These are phyloP conservation scores for Melolontha melolontha DNA, from an alignment of 2,888 invertebrate species.

Conservation along the genomic window DNA sequence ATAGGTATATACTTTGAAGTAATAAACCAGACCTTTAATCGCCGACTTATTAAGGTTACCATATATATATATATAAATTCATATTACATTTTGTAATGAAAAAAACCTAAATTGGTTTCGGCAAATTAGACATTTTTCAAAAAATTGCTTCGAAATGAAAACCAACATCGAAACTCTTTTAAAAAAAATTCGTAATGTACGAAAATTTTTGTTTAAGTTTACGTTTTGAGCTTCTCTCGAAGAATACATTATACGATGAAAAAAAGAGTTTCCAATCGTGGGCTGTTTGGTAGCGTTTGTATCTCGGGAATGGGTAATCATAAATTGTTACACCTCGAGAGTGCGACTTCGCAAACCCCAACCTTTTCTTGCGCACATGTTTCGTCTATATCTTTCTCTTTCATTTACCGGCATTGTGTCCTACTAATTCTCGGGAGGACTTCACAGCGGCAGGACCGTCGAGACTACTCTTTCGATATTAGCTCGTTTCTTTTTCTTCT, in stretches of 20 bases:
- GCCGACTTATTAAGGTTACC: too few relatives aligned
- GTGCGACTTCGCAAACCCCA: slow-evolving; percentile 2
- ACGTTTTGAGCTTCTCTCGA: too few relatives aligned
- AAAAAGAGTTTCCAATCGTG: slow-evolving; percentile 28
- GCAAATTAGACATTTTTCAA: too few relatives aligned
- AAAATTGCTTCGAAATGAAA: too few relatives aligned
- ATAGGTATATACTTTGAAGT: too few relatives aligned
- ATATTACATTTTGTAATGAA: too few relatives aligned
- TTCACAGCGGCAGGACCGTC: slow-evolving; percentile 2
- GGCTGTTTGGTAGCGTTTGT: slow-evolving; percentile 9
- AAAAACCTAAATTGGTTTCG: too few relatives aligned
- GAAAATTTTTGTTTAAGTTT: too few relatives aligned
- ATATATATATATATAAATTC: too few relatives aligned
- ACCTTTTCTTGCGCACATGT: not conserved
- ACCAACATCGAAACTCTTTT: too few relatives aligned
- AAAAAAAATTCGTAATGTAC: too few relatives aligned
- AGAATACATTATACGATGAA: not conserved
- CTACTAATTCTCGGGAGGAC: slow-evolving; percentile 27
- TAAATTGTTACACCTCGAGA: slow-evolving; percentile 29
- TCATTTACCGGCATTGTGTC: slow-evolving; percentile 35
- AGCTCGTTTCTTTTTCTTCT: slow-evolving; percentile 31
- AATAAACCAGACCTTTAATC: too few relatives aligned
- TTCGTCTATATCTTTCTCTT: slow-evolving; percentile 21
- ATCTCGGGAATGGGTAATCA: slow-evolving; percentile 31
- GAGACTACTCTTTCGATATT: slow-evolving; percentile 38